A percentile compares a stretch with the other conserved stretches of the same genome.
These are phyloP conservation scores for Callosobruchus maculatus DNA, from an alignment of 2,888 invertebrate genomes.

Conservation along the genomic window DNA sequence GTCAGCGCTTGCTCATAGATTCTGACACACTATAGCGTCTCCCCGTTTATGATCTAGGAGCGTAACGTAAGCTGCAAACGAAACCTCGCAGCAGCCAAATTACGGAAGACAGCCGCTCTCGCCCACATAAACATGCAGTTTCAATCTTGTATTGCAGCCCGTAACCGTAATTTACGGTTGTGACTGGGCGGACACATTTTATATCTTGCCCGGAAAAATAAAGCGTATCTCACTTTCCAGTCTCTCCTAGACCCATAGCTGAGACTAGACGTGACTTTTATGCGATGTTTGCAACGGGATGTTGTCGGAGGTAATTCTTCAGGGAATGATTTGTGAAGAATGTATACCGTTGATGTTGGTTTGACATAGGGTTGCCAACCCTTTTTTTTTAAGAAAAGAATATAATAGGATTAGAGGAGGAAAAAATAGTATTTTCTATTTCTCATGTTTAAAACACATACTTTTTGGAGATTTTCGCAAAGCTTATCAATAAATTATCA, in stretches of 20 bases:
- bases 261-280: background rate
- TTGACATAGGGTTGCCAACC: too few relatives aligned
- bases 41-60: constrained; percentile 28
- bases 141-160: constrained; percentile 28
- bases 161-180: constrained; percentile 20
- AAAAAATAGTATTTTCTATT: too few relatives aligned
- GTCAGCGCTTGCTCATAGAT: background rate
- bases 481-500: too few relatives aligned
- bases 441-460: too few relatives aligned
- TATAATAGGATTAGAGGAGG: too few relatives aligned
- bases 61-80: constrained; percentile 28
- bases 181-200: constrained; percentile 15
- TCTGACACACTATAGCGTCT: constrained; percentile 1
- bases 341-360: too few relatives aligned
- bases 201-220: constrained; percentile 4
- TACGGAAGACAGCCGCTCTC: constrained; percentile 30
- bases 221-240: background rate
- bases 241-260: background rate
- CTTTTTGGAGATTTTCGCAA: too few relatives aligned
- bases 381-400: too few relatives aligned
- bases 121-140: constrained; percentile 31
- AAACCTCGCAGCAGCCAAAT: constrained; percentile 18
- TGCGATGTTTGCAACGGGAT: background rate
- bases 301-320: background rate
- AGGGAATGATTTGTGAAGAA: background rate